Evolutionary conservation across 2,797 vertebrate species (phyloP).

Genomic region (Leuciscus waleckii): DNA sequence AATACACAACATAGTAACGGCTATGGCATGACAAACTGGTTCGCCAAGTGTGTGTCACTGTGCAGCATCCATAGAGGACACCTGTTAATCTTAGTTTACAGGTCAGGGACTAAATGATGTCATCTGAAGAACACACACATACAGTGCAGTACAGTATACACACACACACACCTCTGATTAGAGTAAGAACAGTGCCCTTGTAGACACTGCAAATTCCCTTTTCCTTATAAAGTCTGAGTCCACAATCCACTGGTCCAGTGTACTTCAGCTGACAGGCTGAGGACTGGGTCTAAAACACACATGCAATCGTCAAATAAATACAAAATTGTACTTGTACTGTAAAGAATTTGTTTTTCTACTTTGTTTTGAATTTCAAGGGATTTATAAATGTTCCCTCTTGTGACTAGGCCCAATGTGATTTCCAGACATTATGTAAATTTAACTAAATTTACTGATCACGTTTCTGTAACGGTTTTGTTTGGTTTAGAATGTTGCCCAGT

Average conservation of each 20-base stretch:
- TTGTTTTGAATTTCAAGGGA: neutral
- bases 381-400: neutral
- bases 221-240: constrained; percentile 73
- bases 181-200: constrained; percentile 78
- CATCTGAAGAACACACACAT: constrained; percentile 14
- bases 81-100: neutral
- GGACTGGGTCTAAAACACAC: constrained; percentile 73
- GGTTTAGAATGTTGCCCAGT: neutral
- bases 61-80: neutral
- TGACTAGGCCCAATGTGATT: neutral
- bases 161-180: constrained; percentile 74
- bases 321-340: neutral
- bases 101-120: neutral
- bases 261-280: constrained; percentile 65
- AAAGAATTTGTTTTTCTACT: neutral
- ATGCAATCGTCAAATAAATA: neutral
- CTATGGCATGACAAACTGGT: neutral
- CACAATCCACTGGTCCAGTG: constrained; percentile 78
- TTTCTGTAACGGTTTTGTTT: neutral
- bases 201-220: constrained; percentile 78
- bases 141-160: neutral
- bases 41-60: neutral
- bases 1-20: neutral
- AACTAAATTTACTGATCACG: neutral
- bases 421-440: neutral